A percentile compares a stretch with the other conserved stretches of the same genome.
Evolutionary conservation across 2,797 vertebrate genomes (phyloP).

Genomic region (Chaetophractus vellerosus): DNA sequence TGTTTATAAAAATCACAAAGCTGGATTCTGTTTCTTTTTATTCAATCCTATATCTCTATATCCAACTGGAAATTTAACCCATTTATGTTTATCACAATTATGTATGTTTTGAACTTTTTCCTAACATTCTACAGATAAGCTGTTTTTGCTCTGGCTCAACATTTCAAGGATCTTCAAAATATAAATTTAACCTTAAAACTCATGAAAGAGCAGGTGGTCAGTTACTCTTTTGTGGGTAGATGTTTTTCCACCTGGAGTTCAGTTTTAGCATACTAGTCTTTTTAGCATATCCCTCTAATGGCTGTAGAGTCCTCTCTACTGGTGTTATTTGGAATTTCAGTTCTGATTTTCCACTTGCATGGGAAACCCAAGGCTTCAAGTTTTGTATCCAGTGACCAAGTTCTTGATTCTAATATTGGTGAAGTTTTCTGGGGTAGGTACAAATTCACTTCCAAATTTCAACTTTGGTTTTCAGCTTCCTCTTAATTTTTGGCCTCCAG

Average conservation of each 20-base stretch:
- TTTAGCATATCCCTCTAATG: not conserved
- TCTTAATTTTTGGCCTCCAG: not conserved
- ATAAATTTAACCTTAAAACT: not conserved
- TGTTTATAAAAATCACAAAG: not conserved
- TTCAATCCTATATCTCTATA: not conserved
- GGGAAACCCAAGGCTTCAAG: not conserved
- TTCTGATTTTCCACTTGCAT: not conserved
- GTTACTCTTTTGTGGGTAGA: not conserved
- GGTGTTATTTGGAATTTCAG: not conserved
- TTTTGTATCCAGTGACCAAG: not conserved
- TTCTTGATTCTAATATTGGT: not conserved
- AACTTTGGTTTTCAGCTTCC: not conserved
- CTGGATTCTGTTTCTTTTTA: slow-evolving; percentile 19
- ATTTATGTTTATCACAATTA: not conserved
- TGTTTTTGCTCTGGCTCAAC: not conserved
- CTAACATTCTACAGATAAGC: not conserved
- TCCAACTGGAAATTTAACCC: not conserved
- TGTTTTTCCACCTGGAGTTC: not conserved
- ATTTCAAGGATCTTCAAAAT: not conserved
- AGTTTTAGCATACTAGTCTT: not conserved
- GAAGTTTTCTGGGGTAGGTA: not conserved
- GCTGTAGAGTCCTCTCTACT: not conserved
- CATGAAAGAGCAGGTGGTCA: not conserved
- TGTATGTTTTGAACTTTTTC: not conserved
- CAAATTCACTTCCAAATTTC: not conserved